A percentile compares a stretch with the other conserved stretches of the same genome.
Evolutionary conservation across 2,113 vertebrate genomes (phyloP).

Genomic region (Protomyctophum bolini): DNA sequence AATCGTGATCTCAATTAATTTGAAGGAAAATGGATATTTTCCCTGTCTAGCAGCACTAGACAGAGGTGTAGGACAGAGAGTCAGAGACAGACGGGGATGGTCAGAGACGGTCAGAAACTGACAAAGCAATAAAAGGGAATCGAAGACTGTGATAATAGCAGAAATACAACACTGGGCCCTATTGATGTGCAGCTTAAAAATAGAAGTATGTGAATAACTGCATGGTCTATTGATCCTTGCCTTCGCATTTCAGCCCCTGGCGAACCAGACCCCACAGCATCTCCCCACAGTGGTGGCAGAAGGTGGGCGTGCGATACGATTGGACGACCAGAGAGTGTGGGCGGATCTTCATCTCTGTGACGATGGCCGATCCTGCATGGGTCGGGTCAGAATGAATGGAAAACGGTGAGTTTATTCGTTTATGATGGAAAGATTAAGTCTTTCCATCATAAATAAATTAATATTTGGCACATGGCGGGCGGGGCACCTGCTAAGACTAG

Average conservation of each 20-base stretch:
- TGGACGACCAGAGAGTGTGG: constrained; percentile 77
- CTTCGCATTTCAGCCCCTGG: constrained; percentile 79
- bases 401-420: too few species aligned
- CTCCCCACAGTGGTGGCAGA: constrained; percentile 80
- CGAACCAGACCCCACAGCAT: constrained; percentile 81
- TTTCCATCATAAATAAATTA: too few species aligned
- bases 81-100: background rate
- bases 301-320: constrained; percentile 79
- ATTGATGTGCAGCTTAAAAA: background rate
- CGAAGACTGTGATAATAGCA: background rate
- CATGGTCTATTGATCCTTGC: constrained; percentile 33
- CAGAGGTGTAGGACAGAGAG: background rate
- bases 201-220: background rate
- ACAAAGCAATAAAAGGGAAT: background rate
- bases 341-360: constrained; percentile 65
- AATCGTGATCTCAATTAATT: too few species aligned
- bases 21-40: too few species aligned
- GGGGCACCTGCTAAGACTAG: too few species aligned
- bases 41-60: background rate
- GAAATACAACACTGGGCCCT: background rate
- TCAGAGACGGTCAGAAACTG: background rate
- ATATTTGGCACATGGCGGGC: too few species aligned
- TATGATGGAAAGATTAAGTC: too few species aligned
- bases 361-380: constrained; percentile 71
- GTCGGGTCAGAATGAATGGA: constrained; percentile 1